Evolutionary conservation across 2,113 vertebrate genomes (phyloP), one percentile per base, ranked within the genome.

Genomic region (Abramis brama): DNA sequence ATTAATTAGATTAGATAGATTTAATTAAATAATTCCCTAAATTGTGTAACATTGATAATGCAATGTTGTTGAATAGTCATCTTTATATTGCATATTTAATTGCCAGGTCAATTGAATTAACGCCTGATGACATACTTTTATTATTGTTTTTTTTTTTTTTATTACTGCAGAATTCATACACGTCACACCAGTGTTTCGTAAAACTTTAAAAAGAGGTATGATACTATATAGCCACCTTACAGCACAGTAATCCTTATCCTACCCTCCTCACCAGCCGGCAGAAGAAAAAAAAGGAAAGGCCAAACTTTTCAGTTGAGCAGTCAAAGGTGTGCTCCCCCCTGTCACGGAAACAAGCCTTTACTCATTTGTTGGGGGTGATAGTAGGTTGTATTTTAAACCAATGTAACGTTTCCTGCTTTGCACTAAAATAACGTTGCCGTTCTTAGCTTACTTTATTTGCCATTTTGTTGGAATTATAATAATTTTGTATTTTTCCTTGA

Each of bases 291-390:
- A 55, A 55, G 47, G 7, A 55, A 83, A 73, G 30, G 81, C 76
- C n/a, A 64, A 86, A 62, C 70, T 85, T 89, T 89, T 78, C 59
- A 84, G 86, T 75, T 87, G 86, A 86, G 70, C 70, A 86, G 76
- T 84, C 86, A 86, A 86, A 86, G 78, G 86, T 89, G 80, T 81
- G 73, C 82, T 45, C 39, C 75, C 73, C 62, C 62, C 33, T n/a
- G 62, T 82, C 45, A 82, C 30, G 81, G 81, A 83, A 83, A 83
- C 68, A 83, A 43, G 50, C 47, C 8, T 55, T 5, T 73, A 55
- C 47, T 83, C 21, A 60, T 86, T 78, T 60, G 36, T 43, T 39
- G 30, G 43, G 45, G 45, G 55, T 79, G 79, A 33, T 68, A 70
- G 33, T 71, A 23, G 64, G 80, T 70, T 82, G 62, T 36, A 82